Evolutionary conservation across 2,888 invertebrate genomes (phyloP).

Genomic region (Tachina fera): DNA sequence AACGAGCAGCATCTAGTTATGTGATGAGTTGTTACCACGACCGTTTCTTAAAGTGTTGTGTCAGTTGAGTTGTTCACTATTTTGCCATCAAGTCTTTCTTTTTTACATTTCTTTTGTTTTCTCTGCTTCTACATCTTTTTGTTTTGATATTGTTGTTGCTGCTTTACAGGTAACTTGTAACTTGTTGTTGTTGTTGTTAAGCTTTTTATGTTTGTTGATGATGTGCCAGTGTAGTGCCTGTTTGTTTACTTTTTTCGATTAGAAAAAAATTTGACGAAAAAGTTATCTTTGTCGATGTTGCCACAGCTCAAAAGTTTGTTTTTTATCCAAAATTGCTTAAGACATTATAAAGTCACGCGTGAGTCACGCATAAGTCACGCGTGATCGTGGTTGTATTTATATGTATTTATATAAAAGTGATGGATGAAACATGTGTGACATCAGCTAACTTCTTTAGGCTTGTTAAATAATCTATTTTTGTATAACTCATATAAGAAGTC

Average conservation of each 20-base stretch:
- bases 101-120: slow-evolving; percentile 33
- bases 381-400: too few species aligned
- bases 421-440: too few species aligned
- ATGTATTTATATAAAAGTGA: too few species aligned
- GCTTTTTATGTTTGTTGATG: slow-evolving; percentile 9
- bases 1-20: slow-evolving; percentile 35
- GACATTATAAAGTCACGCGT: too few species aligned
- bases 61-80: slow-evolving; percentile 42
- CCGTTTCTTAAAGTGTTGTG: slow-evolving; percentile 67
- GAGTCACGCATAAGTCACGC: too few species aligned
- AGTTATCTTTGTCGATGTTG: neutral
- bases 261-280: neutral
- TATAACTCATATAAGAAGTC: too few species aligned
- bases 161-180: slow-evolving; percentile 25
- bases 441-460: too few species aligned
- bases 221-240: slow-evolving; percentile 1
- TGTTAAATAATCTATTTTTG: too few species aligned
- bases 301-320: neutral
- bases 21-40: slow-evolving; percentile 55
- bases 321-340: too few species aligned
- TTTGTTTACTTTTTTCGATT: slow-evolving; percentile 35
- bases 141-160: slow-evolving; percentile 48
- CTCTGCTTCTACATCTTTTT: slow-evolving; percentile 32
- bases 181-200: slow-evolving; percentile 19
- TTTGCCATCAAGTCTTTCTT: slow-evolving; percentile 56